phyloP scores from a whole-genome alignment of 1,140 invertebrate genomes.

The Bombus sylvicola region DNA sequence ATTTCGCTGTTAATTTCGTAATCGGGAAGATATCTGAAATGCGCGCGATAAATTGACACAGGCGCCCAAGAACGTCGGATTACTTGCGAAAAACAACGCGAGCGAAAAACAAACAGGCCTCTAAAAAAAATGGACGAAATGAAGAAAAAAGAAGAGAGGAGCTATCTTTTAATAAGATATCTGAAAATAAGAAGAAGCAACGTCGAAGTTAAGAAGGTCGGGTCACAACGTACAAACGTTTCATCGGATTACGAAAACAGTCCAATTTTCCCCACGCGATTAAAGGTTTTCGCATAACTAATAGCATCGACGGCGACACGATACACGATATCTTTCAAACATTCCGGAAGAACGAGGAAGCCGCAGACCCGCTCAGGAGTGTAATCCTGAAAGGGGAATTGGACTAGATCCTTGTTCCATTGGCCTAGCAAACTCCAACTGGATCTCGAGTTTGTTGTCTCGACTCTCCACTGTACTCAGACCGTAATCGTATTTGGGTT shows the following conservation, averaged over 20 bases:
- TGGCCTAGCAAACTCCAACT: conserved; percentile 15
- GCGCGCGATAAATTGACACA: background rate
- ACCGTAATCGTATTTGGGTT: conserved; percentile 74
- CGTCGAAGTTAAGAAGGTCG: background rate
- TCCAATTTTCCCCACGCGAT: background rate
- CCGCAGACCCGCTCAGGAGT: background rate
- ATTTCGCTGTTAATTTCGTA: no score
- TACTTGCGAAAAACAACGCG: background rate
- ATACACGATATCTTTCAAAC: background rate
- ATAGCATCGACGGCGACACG: background rate
- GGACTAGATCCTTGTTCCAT: conserved; percentile 19
- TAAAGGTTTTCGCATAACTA: background rate
- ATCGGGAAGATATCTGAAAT: background rate
- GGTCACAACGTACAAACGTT: background rate
- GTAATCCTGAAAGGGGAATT: conserved; percentile 9
- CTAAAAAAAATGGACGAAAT: background rate
- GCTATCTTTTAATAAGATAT: conserved; percentile 11
- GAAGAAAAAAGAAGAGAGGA: background rate
- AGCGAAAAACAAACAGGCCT: background rate
- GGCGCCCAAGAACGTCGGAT: background rate
- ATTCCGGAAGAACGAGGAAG: background rate
- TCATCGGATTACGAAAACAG: background rate
- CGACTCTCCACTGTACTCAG: conserved; percentile 54
- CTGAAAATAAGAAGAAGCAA: background rate
- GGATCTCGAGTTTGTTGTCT: conserved; percentile 62